Evolutionary conservation across 2,888 invertebrate species (phyloP).

Genomic region (Drosophila lutescens): DNA sequence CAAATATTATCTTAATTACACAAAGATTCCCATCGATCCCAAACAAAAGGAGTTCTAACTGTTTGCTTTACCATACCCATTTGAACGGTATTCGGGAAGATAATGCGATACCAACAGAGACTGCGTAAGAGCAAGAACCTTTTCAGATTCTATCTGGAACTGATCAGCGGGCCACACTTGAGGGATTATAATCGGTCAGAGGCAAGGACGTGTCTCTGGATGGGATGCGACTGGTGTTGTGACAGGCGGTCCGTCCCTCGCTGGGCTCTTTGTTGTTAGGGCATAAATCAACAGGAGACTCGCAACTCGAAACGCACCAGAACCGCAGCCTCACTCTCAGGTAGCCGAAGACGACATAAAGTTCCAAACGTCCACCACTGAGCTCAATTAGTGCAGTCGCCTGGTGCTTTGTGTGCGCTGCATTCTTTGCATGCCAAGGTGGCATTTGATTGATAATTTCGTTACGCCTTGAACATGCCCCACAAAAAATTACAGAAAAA

Average conservation of each 20-base stretch:
- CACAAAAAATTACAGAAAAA: conserved; percentile 18
- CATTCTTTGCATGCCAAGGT: conserved; percentile 76
- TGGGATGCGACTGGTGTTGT: conserved; percentile 68
- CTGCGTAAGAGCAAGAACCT: conserved; percentile 9
- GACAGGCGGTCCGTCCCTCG: conserved; percentile 52
- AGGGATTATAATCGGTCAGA: conserved; percentile 43
- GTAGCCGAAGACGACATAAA: conserved; percentile 65
- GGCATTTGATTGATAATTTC: conserved; percentile 78
- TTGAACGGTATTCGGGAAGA: conserved; percentile 64
- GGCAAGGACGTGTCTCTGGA: conserved; percentile 70
- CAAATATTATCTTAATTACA: conserved; percentile 31
- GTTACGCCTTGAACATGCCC: conserved; percentile 72
- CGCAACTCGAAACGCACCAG: conserved; percentile 24
- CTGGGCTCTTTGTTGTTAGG: conserved; percentile 46
- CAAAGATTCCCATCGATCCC: conserved; percentile 14
- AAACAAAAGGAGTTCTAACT: conserved; percentile 43
- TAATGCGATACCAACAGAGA: conserved; percentile 57
- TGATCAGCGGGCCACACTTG: conserved; percentile 58
- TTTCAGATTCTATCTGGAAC: conserved; percentile 45
- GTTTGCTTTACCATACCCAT: conserved; percentile 57
- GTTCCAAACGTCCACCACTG: conserved; percentile 62
- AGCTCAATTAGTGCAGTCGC: conserved; percentile 70
- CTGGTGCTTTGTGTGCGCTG: conserved; percentile 47
- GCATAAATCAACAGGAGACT: conserved; percentile 75
- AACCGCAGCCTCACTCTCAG: conserved; percentile 46